Conservation (phyloP, 2,797 vertebrate genomes). For the Phoeniculus purpureus region DNA sequence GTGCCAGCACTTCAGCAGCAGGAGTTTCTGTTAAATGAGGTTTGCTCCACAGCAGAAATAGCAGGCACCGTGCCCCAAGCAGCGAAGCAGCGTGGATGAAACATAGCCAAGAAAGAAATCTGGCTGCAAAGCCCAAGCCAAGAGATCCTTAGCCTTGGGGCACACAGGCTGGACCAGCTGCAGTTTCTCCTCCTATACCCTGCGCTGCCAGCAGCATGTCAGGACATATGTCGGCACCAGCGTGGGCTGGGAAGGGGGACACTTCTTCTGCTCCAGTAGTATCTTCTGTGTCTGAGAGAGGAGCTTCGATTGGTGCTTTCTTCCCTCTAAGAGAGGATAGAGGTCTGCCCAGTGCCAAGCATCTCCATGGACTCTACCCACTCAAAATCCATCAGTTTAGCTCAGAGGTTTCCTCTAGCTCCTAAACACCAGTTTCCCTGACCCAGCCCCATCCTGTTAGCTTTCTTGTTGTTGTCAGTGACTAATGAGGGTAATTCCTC, state of each 20-base stretch:
- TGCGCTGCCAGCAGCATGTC: not conserved
- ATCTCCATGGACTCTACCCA: not conserved
- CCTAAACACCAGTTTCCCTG: not conserved
- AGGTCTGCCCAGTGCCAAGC: not conserved
- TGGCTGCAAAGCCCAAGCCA: fast-evolving
- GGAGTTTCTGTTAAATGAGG: not conserved
- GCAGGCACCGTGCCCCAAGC: not conserved
- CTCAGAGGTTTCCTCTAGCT: not conserved
- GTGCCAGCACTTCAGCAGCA: not conserved
- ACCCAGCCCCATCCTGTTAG: not conserved
- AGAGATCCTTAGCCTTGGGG: not conserved
- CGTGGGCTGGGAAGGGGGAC: not conserved
- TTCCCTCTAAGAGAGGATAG: not conserved
- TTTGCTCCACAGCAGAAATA: not conserved
- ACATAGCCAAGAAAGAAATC: not conserved
- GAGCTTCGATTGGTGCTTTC: not conserved
- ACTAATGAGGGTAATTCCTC: slow-evolving; percentile 10
- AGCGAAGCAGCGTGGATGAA: not conserved
- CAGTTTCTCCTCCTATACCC: fast-evolving
- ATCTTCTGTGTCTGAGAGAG: not conserved
- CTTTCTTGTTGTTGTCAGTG: not conserved
- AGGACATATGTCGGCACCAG: fast-evolving
- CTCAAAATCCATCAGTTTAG: not conserved
- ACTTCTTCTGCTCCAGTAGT: not conserved
- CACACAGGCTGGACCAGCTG: fast-evolving